Evolutionary conservation across 1,140 invertebrate species (phyloP), one percentile per base, ranked within the genome.

Genomic region (Aphelenchoides besseyi): DNA sequence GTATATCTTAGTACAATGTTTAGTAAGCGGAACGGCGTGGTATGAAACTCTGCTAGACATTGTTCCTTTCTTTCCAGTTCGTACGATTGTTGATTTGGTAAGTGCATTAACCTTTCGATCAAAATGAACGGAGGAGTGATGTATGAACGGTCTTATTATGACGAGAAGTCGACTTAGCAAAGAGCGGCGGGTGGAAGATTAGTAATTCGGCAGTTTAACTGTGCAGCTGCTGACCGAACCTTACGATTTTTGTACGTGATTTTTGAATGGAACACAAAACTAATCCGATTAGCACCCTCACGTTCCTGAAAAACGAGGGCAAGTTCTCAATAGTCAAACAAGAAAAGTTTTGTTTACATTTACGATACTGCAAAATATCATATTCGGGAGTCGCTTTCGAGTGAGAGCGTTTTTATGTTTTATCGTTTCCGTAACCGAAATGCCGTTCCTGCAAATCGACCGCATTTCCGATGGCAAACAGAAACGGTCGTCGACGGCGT

Each of bases 11-110:
- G 29, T 57, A 52, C 33, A 36, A 61, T 55, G 84, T 85, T 61
- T 78, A 87, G 86, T 87, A 53, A 82, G 85, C 33, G 85, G 86
- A 5, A 82, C 78, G 54, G 86, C 86, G n/a, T 87, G 86, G 86
- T 76, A 87, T 48, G 86, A 87, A 30, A 86, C 86, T 9, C 73
- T 87, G 57, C 81, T 87, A 41, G 85, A 86, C 73, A 86, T 87
- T 55, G 86, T 86, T 23, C 85, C 86, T 48, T 78, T 85, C 61
- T 76, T 87, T 18, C 85, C 86, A 3, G 84, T 86, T 73, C 83
- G 85, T 37, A 79, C 86, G 59, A 84, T 87, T 53, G 85, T 84
- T 63, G 85, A 85, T 79, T 84, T 86, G 70, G 86, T 87, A 69
- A 81, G 85, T 81, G 16, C 35, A n/a, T n/a, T n/a, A n/a, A n/a